Percentiles rank a stretch among this genome's conserved stretches.
These are phyloP conservation scores for Aethes cnicana DNA, from an alignment of 2,888 invertebrate genomes.

Conservation along the genomic window DNA sequence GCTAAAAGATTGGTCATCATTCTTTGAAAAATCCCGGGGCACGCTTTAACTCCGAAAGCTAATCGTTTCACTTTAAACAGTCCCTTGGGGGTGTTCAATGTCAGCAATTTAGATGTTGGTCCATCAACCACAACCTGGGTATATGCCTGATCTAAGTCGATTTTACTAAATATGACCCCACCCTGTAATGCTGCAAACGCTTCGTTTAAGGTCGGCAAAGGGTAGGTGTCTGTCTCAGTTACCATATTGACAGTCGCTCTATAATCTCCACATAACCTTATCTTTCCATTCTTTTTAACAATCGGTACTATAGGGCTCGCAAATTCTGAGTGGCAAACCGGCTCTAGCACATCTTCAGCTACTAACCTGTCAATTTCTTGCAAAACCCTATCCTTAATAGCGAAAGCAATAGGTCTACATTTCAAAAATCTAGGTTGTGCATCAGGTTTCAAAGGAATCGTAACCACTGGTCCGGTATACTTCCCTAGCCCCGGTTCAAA, in stretches of 20 bases:
- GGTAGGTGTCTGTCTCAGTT: neutral
- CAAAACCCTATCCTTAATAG: neutral
- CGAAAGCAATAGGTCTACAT: neutral
- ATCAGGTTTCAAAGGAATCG: too few species aligned
- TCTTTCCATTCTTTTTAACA: neutral
- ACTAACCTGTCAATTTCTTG: neutral
- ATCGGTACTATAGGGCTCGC: neutral
- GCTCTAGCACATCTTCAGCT: neutral
- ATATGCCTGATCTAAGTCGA: neutral
- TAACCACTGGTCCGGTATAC: too few species aligned
- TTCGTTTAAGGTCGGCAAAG: neutral
- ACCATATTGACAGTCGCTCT: neutral
- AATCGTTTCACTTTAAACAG: slow-evolving; percentile 32
- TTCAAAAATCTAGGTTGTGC: too few species aligned
- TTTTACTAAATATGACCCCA: neutral
- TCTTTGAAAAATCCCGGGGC: slow-evolving; percentile 37
- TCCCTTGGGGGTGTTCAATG: slow-evolving; percentile 38
- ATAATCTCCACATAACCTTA: neutral
- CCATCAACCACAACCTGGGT: slow-evolving; percentile 18
- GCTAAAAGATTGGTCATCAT: slow-evolving; percentile 34
- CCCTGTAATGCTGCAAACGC: neutral
- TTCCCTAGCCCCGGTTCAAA: too few species aligned
- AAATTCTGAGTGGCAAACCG: neutral
- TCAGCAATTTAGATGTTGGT: slow-evolving; percentile 32
- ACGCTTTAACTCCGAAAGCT: slow-evolving; percentile 35